Evolutionary conservation across 2,888 invertebrate species (phyloP).

Genomic region (Cerastis leucographa): DNA sequence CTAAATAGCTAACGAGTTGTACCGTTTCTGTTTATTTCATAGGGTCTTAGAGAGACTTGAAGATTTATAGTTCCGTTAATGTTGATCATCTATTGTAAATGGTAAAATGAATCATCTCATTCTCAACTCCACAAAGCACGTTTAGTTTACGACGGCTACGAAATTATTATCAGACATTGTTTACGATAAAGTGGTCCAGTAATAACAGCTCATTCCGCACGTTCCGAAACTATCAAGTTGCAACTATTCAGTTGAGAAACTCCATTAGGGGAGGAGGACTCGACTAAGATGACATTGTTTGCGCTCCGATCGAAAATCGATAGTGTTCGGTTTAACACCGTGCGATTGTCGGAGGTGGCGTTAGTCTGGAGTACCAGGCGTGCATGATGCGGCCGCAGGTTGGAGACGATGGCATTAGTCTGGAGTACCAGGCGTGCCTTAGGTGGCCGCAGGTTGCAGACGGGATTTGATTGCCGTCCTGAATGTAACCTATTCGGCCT

Average conservation of each 20-base stretch:
- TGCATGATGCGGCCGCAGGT: conserved; percentile 35
- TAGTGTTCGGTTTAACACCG: conserved; percentile 61
- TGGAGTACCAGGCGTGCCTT: conserved; percentile 38
- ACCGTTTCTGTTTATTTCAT: not conserved
- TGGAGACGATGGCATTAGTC: not conserved
- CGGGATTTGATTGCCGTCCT: conserved; percentile 16
- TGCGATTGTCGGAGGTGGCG: conserved; percentile 33
- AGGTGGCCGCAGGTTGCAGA: conserved; percentile 19
- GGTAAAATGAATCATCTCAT: not conserved
- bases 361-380: conserved; percentile 31
- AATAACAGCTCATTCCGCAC: conserved; percentile 54
- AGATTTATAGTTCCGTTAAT: not conserved
- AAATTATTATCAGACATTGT: conserved; percentile 45
- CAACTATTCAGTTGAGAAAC: conserved; percentile 70
- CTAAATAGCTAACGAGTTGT: not conserved
- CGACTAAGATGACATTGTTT: conserved; percentile 73
- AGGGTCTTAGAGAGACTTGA: not conserved
- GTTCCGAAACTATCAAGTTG: conserved; percentile 66
- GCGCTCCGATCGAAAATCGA: conserved; percentile 72
- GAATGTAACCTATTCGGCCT: not conserved
- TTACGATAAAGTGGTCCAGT: conserved; percentile 49
- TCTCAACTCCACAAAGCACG: conserved; percentile 6
- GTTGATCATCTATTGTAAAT: not conserved
- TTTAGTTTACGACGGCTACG: conserved; percentile 25
- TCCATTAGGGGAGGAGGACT: conserved; percentile 67